Evolutionary conservation across 2,113 vertebrate genomes (phyloP), one percentile per base, ranked within the genome.

Genomic region (Pseudorhombus dupliciocellatus): DNA sequence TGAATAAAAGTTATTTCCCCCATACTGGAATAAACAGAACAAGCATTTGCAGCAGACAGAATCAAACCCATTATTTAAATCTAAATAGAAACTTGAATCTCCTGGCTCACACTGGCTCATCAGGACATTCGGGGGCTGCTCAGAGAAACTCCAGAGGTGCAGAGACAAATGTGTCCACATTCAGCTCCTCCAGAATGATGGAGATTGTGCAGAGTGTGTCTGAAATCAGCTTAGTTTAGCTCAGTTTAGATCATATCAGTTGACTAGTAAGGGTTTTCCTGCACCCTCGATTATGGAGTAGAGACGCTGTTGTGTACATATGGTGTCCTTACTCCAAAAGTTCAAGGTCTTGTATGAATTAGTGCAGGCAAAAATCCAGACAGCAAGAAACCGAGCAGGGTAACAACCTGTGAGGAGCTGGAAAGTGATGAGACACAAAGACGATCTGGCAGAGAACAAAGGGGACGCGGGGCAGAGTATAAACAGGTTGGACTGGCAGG

Each of bases 271-370:
- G n/a, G n/a, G 11, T 37, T 37, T 12, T 37, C 34, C 9, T 37
- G 34, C 34, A 37, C n/a, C n/a, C n/a, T n/a, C n/a, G n/a, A n/a
- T n/a, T n/a, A n/a, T n/a, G n/a, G 26, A 28, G 5, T 28, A 28
- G 5, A 5, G 26, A 28, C 26, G 5, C 26, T 28, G 5, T 28
- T 28, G 16, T 44, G 5, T 44, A 44, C 11, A 8, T 44, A 18
- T 4, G 4, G 42, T 50, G 46, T 50, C 46, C 20, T 50, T 50
- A n/a, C 20, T 50, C 46, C 15, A 54, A 53, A 54, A 26, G 24
- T 16, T 54, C 52, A 54, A 54, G 52, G 52, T 54, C 52, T 54
- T 26, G 5, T 26, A 26, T 54, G 46, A 50, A 50, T 50, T 50
- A 50, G 46, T 15, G 7, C 46, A 50, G 46, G 14, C 24, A 26